Conservation (phyloP, 2,888 invertebrate genomes). For the Drosophila yooni region DNA sequence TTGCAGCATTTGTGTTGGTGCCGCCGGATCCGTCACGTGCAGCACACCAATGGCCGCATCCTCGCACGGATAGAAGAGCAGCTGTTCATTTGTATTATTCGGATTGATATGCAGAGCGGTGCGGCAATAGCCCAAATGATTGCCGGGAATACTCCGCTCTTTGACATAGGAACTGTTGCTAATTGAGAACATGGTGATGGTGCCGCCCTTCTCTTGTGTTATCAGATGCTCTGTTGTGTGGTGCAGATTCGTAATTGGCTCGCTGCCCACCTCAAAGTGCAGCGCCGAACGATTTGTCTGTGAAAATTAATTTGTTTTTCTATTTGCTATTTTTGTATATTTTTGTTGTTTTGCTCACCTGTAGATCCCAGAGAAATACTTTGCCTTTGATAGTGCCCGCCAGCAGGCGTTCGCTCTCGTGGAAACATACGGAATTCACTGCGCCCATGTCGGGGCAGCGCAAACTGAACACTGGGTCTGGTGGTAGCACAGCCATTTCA, state of each 20-base stretch:
- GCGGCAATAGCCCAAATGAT: conserved; percentile 90
- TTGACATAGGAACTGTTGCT: conserved; percentile 88
- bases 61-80: conserved; percentile 89
- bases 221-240: conserved; percentile 88
- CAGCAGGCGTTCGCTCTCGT: conserved; percentile 88
- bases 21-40: conserved; percentile 84
- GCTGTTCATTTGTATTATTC: conserved; percentile 82
- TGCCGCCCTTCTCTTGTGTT: conserved; percentile 91
- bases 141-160: conserved; percentile 87
- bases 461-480: conserved; percentile 91
- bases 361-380: conserved; percentile 92
- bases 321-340: conserved; percentile 4
- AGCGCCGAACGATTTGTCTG: conserved; percentile 90
- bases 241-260: conserved; percentile 84
- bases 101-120: conserved; percentile 84
- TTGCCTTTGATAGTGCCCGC: conserved; percentile 91
- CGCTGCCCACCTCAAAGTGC: conserved; percentile 88
- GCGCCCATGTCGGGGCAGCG: conserved; percentile 89
- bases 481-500: conserved; percentile 89
- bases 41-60: conserved; percentile 85
- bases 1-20: conserved; percentile 82
- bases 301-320: not conserved
- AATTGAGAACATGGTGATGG: conserved; percentile 88
- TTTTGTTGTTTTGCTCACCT: conserved; percentile 86
- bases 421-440: conserved; percentile 90